Evolutionary conservation across 2,888 invertebrate species (phyloP).

Genomic region (Luffia ferchaultella): DNA sequence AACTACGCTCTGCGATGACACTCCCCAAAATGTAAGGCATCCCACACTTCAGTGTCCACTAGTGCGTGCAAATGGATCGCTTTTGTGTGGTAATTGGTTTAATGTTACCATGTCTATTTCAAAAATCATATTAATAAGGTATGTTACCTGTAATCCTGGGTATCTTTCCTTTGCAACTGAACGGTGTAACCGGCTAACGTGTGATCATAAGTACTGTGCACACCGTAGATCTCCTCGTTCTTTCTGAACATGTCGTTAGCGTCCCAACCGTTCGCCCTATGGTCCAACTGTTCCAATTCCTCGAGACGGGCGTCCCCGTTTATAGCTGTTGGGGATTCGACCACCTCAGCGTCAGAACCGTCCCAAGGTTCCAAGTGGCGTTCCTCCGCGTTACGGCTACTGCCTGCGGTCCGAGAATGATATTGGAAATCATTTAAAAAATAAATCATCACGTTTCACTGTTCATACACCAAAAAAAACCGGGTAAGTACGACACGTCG

Average conservation of each 20-base stretch:
- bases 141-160: constrained; percentile 82
- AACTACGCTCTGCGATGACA: too few relatives aligned
- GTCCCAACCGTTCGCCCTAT: constrained; percentile 94
- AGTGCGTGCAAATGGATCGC: too few relatives aligned
- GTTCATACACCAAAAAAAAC: too few relatives aligned
- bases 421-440: neutral
- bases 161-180: constrained; percentile 84
- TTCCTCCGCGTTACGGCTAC: constrained; percentile 63
- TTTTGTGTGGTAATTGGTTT: too few relatives aligned
- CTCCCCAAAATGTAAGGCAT: too few relatives aligned
- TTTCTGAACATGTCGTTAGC: constrained; percentile 95
- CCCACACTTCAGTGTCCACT: too few relatives aligned
- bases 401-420: constrained; percentile 25
- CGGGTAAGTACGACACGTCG: too few relatives aligned
- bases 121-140: too few relatives aligned
- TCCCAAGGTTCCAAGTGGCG: constrained; percentile 94
- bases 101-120: too few relatives aligned
- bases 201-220: constrained; percentile 92
- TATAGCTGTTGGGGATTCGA: constrained; percentile 52
- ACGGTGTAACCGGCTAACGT: constrained; percentile 92
- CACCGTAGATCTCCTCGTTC: constrained; percentile 90
- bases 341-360: constrained; percentile 59
- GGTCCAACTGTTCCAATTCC: constrained; percentile 74
- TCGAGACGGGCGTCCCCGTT: constrained; percentile 70
- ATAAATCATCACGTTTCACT: too few relatives aligned